Evolutionary conservation across 2,113 vertebrate genomes (phyloP).

Genomic region (Brienomyrus longianalis): DNA sequence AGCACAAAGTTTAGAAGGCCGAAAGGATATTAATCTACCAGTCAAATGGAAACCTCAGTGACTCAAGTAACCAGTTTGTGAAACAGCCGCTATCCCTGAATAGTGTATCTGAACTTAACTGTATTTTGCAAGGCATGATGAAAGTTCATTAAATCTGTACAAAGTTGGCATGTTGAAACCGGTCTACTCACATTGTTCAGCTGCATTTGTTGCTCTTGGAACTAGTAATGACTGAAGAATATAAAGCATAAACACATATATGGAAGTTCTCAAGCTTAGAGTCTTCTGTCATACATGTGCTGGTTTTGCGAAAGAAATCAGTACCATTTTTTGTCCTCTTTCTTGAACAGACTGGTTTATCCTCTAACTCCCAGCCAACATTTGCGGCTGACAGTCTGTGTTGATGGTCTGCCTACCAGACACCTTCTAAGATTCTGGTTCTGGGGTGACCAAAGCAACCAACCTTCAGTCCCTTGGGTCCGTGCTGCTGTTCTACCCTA

Average conservation of each 20-base stretch:
- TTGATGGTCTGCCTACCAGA: background rate
- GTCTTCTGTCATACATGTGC: background rate
- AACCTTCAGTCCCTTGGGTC: background rate
- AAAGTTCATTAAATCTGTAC: background rate
- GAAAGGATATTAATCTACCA: conserved; percentile 36
- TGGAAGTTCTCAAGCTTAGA: background rate
- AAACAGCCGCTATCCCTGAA: background rate
- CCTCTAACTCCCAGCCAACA: background rate
- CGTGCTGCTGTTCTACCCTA: background rate
- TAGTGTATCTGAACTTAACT: conserved; percentile 15
- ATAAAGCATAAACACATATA: background rate
- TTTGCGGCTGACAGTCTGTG: background rate
- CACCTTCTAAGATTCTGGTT: background rate
- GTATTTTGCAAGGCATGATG: conserved; percentile 40
- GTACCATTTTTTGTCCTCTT: background rate
- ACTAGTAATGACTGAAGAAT: background rate
- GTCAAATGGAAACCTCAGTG: conserved; percentile 35
- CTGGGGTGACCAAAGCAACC: background rate
- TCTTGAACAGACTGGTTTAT: background rate
- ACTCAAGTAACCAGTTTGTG: conserved; percentile 19
- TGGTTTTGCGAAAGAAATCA: background rate
- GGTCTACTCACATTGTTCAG: background rate
- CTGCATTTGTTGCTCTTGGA: background rate
- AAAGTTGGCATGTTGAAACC: background rate
- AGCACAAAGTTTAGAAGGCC: conserved; percentile 29